Evolutionary conservation across 2,888 invertebrate species (phyloP), one percentile per base, ranked within the genome.

Genomic region (Carpatolechia fugitivella): DNA sequence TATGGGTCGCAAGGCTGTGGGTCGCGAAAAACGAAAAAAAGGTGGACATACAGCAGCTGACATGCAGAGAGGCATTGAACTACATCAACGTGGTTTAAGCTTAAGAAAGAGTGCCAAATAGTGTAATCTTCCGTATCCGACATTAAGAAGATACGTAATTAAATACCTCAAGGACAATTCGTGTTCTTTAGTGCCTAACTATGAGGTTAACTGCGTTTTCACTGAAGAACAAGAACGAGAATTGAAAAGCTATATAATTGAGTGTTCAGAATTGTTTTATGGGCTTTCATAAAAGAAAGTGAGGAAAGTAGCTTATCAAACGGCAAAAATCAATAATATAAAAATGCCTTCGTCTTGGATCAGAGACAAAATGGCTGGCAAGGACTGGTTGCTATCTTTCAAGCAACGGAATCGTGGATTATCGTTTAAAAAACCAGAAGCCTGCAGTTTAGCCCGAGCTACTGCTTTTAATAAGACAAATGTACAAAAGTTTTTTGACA

Each of bases 251-350:
- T 46, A 46, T n/a, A 29, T 46, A n/a, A 13, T n/a, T 20, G 46
- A 51, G 10, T 56, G 50, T 24, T 48, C 56, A 38, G 6, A 41
- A 13, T 54, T 52, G 30, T 60, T 60, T 55, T 58, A 56, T 56
- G 60, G 60, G 1, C 13, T 36, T 4, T 3, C 36, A 1, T 4
- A 4, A 60, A 58, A 55, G 55, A 57, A 10, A 48, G 41, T 38
- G 47, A 56, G 13, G 3, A 24, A 24, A 44, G 24, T 60, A 1
- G 54, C 57, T n/a, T 60, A 56, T 48, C 52, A 60, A 52, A 54
- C 52, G 56, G 60, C 60, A 10, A 31, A 31, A 47, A 55, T 57
- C 1, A 59, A 60, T 47, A 36, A 57, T 11, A 54, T 57, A n/a
- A 56, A 54, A 55, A 16, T 46, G 16, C 60, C 58, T 40, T 41